These are phyloP conservation scores for Folsomia candida DNA, from an alignment of 2,888 invertebrate species.

Conservation along the genomic window DNA sequence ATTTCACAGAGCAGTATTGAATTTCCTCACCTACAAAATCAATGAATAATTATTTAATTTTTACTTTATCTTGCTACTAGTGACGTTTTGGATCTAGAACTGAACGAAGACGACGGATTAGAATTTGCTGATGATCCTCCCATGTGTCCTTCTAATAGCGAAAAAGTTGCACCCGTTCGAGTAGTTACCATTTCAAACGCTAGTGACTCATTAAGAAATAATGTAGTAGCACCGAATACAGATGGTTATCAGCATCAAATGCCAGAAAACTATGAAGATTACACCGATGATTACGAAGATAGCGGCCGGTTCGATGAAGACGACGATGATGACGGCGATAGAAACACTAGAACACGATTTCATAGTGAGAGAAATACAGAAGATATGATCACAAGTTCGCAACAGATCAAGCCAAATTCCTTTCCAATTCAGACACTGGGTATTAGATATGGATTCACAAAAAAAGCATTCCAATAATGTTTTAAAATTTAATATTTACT, in stretches of 20 bases:
- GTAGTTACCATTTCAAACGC: slow-evolving; percentile 1
- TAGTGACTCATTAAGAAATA: neutral
- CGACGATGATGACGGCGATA: slow-evolving; percentile 40
- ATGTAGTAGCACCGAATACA: neutral
- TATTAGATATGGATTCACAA: slow-evolving; percentile 14
- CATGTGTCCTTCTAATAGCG: neutral
- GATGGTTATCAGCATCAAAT: slow-evolving; percentile 9
- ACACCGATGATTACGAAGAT: slow-evolving; percentile 9
- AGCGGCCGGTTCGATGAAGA: slow-evolving; percentile 31
- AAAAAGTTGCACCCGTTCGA: slow-evolving; percentile 12
- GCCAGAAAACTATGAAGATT: slow-evolving; percentile 5
- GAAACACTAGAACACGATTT: slow-evolving; percentile 43
- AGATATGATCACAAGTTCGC: slow-evolving; percentile 19
- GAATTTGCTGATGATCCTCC: slow-evolving; percentile 18
- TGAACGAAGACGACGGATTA: slow-evolving; percentile 41
- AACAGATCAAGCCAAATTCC: neutral
- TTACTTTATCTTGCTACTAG: too few species aligned
- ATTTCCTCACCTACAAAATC: too few species aligned
- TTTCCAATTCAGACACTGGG: slow-evolving; percentile 44
- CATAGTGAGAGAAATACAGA: slow-evolving; percentile 45
- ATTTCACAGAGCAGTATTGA: neutral
- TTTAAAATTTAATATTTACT: too few species aligned
- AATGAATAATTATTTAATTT: slow-evolving; percentile 5
- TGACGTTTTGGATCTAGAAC: slow-evolving; percentile 33
- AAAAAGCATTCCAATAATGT: neutral